Conservation (phyloP, 2,113 vertebrate genomes). For the Petromus typicus region DNA sequence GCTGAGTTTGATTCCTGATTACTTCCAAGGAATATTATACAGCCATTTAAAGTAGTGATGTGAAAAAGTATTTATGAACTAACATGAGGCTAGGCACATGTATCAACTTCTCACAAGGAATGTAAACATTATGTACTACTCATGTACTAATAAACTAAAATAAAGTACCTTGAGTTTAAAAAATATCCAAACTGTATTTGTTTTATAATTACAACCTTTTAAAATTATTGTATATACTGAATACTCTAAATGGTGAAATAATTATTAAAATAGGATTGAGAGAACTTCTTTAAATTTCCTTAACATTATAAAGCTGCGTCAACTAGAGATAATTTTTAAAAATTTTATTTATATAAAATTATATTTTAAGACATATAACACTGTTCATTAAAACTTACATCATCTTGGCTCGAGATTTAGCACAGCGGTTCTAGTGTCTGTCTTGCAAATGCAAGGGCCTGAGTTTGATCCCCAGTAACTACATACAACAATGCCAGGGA, state of each 20-base stretch:
- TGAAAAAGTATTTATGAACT: slow-evolving; percentile 15
- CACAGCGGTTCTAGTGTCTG: too few species aligned
- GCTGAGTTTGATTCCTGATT: too few species aligned
- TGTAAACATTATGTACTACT: not conserved
- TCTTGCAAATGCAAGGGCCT: too few species aligned
- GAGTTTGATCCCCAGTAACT: too few species aligned
- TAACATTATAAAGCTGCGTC: slow-evolving; percentile 30
- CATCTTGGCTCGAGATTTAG: too few species aligned
- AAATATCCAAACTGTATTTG: not conserved
- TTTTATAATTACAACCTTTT: slow-evolving; percentile 28
- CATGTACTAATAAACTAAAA: not conserved
- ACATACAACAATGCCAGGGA: too few species aligned
- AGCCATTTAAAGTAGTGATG: slow-evolving; percentile 49
- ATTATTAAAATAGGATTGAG: slow-evolving; percentile 46
- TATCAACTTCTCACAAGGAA: not conserved
- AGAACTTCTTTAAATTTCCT: not conserved
- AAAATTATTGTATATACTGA: not conserved
- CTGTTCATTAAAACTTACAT: slow-evolving; percentile 24
- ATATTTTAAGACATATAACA: not conserved
- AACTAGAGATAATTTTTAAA: not conserved
- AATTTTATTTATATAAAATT: not conserved
- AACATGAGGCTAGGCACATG: not conserved
- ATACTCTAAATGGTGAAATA: slow-evolving; percentile 43
- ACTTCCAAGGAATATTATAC: not conserved
- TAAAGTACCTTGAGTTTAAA: not conserved